A percentile compares a stretch with the other conserved stretches of the same genome.
Evolutionary conservation across 1,140 invertebrate species (phyloP).

Genomic region (Trachymyrmex septentrionalis): DNA sequence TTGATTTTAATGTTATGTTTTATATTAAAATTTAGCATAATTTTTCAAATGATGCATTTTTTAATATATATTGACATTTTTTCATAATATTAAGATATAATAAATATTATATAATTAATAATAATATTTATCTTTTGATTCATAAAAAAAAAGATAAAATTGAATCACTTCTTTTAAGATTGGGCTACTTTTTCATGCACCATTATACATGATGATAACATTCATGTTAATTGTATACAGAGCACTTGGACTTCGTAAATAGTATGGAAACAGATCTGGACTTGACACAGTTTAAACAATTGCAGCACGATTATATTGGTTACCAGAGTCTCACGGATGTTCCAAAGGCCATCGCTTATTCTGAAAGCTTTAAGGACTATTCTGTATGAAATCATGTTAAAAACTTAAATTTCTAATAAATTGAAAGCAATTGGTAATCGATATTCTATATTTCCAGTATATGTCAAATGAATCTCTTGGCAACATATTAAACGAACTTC

Average conservation of each 20-base stretch:
- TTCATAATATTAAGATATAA: not conserved
- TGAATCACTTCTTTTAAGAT: not conserved
- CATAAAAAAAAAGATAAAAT: conserved; percentile 16
- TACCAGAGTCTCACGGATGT: conserved; percentile 99
- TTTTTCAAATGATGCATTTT: not conserved
- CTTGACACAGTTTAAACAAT: conserved; percentile 94
- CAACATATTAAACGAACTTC: conserved; percentile 92
- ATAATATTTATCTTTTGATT: conserved; percentile 4
- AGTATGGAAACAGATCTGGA: conserved; percentile 90
- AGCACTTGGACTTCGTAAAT: conserved; percentile 98
- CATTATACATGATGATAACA: conserved; percentile 4
- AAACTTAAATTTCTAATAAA: not conserved
- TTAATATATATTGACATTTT: conserved; percentile 1
- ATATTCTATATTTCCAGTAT: conserved; percentile 78
- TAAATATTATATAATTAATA: not conserved
- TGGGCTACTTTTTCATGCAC: not conserved
- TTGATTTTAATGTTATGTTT: not conserved
- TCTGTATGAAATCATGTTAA: conserved; percentile 85
- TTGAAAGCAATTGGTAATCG: not conserved
- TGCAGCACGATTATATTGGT: conserved; percentile 97
- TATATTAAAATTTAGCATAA: not conserved
- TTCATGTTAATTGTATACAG: conserved; percentile 85
- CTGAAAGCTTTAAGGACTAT: conserved; percentile 89
- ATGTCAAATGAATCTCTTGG: conserved; percentile 89
- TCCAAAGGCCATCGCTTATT: conserved; percentile 92